phyloP scores from a whole-genome alignment of 2,113 vertebrate species.

The Mus spicilegus region DNA sequence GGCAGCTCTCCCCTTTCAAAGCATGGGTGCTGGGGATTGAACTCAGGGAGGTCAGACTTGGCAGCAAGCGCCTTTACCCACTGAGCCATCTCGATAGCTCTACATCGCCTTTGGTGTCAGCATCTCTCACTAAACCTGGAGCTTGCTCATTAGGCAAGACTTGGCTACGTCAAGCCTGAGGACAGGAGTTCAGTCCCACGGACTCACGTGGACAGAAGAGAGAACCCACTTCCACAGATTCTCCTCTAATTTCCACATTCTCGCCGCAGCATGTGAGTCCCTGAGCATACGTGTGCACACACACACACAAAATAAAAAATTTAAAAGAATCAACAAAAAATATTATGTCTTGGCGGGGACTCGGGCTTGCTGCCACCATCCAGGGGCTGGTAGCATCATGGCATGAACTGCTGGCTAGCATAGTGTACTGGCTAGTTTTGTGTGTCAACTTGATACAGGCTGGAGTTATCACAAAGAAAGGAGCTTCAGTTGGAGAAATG shows the following conservation, averaged over 20 bases:
- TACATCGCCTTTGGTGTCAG: not conserved
- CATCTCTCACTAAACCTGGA: not conserved
- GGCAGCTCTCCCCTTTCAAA: too few species aligned
- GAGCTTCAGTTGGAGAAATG: too few species aligned
- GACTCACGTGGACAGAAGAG: not conserved
- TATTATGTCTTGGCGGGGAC: too few species aligned
- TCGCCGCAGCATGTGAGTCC: fast-evolving
- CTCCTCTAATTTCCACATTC: too few species aligned
- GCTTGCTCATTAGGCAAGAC: not conserved
- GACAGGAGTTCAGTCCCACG: not conserved
- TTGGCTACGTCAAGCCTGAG: too few species aligned
- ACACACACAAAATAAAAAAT: not conserved
- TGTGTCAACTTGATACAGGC: too few species aligned
- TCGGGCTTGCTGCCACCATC: not conserved
- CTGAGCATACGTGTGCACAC: too few species aligned
- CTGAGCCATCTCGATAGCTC: not conserved
- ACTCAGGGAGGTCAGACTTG: not conserved
- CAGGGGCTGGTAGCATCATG: fast-evolving
- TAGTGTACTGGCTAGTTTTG: too few species aligned
- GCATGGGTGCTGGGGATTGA: not conserved
- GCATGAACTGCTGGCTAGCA: not conserved
- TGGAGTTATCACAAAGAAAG: too few species aligned
- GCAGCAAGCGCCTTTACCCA: not conserved
- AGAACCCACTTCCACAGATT: not conserved
- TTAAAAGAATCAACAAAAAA: not conserved